Evolutionary conservation across 1,140 invertebrate genomes (phyloP).

Genomic region (Zophobas atratus): DNA sequence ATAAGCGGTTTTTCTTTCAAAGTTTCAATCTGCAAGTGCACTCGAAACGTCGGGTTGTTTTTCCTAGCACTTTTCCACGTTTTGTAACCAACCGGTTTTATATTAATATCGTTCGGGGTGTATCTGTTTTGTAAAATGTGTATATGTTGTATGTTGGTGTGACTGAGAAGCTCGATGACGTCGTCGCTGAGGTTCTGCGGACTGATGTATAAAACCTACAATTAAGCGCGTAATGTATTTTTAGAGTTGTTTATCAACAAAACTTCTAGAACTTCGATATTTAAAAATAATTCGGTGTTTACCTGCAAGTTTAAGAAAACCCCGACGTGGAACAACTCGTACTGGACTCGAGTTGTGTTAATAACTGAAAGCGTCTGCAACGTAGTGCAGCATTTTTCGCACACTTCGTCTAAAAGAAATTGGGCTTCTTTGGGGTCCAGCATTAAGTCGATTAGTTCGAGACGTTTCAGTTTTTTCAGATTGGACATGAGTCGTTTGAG

Average conservation of each 20-base stretch:
- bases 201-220: slow-evolving; percentile 81
- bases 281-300: slow-evolving; percentile 54
- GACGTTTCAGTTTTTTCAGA: slow-evolving; percentile 75
- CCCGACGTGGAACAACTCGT: slow-evolving; percentile 83
- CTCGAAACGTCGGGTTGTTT: slow-evolving; percentile 72
- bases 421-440: slow-evolving; percentile 80
- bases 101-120: slow-evolving; percentile 71
- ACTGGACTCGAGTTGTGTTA: slow-evolving; percentile 83
- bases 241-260: too few relatives aligned
- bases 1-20: slow-evolving; percentile 70
- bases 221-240: slow-evolving; percentile 43
- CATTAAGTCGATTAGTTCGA: slow-evolving; percentile 85
- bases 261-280: background rate
- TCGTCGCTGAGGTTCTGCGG: slow-evolving; percentile 89
- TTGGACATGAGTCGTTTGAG: slow-evolving; percentile 82
- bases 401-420: slow-evolving; percentile 83
- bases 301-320: slow-evolving; percentile 84
- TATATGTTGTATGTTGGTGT: slow-evolving; percentile 79
- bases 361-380: slow-evolving; percentile 79
- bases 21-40: slow-evolving; percentile 75
- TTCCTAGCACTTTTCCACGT: slow-evolving; percentile 72
- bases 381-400: slow-evolving; percentile 76
- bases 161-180: slow-evolving; percentile 78
- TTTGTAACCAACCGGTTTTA: slow-evolving; percentile 68
- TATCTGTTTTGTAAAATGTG: slow-evolving; percentile 86